Percentiles rank a stretch among this genome's conserved stretches.
These are phyloP conservation scores for Gastrophysa polygoni DNA, from an alignment of 2,888 invertebrate genomes.

Conservation along the genomic window DNA sequence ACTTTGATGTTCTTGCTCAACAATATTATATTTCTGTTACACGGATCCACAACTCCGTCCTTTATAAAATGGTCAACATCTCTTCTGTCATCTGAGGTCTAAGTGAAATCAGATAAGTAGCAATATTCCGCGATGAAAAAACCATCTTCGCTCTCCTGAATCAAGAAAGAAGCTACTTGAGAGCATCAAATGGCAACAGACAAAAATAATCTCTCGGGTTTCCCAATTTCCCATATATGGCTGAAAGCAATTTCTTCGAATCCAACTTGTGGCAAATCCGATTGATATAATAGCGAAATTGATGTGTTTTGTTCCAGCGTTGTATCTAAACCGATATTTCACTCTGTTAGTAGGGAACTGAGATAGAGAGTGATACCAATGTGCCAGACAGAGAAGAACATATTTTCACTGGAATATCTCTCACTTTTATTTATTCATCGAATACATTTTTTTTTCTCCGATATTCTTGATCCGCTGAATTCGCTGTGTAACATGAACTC, in stretches of 20 bases:
- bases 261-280: conserved; percentile 22
- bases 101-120: too few relatives aligned
- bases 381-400: too few relatives aligned
- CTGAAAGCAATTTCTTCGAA: conserved; percentile 17
- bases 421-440: too few relatives aligned
- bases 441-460: too few relatives aligned
- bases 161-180: background rate
- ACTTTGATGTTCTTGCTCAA: too few relatives aligned
- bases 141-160: background rate
- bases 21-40: too few relatives aligned
- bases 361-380: background rate
- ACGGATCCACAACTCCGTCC: too few relatives aligned
- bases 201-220: background rate
- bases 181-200: background rate
- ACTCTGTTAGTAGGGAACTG: background rate
- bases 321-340: conserved; percentile 12
- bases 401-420: too few relatives aligned
- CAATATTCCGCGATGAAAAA: background rate
- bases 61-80: too few relatives aligned
- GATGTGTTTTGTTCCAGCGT: conserved; percentile 25
- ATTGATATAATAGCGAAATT: conserved; percentile 27
- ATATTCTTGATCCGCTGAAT: too few relatives aligned
- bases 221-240: conserved; percentile 14
- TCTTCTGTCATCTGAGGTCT: too few relatives aligned
- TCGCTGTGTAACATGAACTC: too few relatives aligned